A percentile compares a stretch with the other conserved stretches of the same genome.
Evolutionary conservation across 2,113 vertebrate genomes (phyloP).

Genomic region (Sakesphorus luctuosus): DNA sequence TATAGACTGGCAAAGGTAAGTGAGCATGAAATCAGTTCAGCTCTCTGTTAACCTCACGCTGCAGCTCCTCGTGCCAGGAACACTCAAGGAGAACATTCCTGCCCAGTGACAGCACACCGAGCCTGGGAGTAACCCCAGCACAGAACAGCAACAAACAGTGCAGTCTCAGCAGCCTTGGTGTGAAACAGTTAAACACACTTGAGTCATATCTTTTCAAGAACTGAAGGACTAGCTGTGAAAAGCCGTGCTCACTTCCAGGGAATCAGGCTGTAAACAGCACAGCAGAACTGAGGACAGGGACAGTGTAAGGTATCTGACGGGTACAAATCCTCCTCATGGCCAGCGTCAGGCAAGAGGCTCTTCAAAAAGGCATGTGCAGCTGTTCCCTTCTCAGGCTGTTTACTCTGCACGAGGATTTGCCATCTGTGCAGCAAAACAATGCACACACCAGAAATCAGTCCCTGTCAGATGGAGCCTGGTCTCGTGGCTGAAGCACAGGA

Average conservation of each 20-base stretch:
- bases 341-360: conserved; percentile 1
- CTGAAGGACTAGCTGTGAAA: not conserved
- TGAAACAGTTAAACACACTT: not conserved
- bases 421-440: conserved; percentile 47
- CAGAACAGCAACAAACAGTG: not conserved
- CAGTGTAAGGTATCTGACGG: not conserved
- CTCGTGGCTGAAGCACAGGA: conserved; percentile 58
- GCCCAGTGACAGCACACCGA: not conserved
- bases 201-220: not conserved
- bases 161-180: not conserved
- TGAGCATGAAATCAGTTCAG: not conserved
- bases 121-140: not conserved
- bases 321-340: not conserved
- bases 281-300: not conserved
- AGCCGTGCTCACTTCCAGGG: conserved; percentile 33
- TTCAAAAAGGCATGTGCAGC: conserved; percentile 19
- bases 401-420: conserved; percentile 13
- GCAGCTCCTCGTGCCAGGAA: not conserved
- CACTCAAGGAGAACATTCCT: not conserved
- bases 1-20: not conserved
- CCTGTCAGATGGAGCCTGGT: conserved; percentile 15
- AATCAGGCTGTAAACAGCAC: not conserved
- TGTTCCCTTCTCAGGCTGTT: conserved; percentile 29
- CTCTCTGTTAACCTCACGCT: not conserved
- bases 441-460: not conserved